Conservation (phyloP, 2,888 invertebrate species). For the Geotrupes spiniger region DNA sequence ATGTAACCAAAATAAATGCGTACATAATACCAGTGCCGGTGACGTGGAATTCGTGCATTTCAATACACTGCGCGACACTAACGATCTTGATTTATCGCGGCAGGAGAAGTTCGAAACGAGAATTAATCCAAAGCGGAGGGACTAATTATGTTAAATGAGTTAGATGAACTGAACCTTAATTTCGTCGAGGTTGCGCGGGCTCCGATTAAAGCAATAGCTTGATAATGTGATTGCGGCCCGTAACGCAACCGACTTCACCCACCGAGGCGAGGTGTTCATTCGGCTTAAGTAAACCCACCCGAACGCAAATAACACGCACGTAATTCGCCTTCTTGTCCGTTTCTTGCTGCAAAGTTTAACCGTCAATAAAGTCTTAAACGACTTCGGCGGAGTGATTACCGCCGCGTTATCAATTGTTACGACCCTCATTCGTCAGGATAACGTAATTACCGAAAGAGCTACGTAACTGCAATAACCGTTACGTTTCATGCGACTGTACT, state of each 20-base stretch:
- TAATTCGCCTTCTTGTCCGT: slow-evolving; percentile 2
- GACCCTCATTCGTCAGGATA: too few species aligned
- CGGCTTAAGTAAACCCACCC: slow-evolving; percentile 28
- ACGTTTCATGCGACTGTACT: too few species aligned
- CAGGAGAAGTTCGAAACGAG: slow-evolving; percentile 27
- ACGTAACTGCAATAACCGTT: too few species aligned
- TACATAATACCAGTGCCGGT: too few species aligned
- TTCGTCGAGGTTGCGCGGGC: slow-evolving; percentile 37
- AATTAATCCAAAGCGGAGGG: slow-evolving; percentile 35
- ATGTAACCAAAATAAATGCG: too few species aligned
- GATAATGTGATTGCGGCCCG: slow-evolving; percentile 43
- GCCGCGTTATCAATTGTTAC: too few species aligned
- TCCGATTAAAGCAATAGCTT: slow-evolving; percentile 41
- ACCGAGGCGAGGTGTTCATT: slow-evolving; percentile 27
- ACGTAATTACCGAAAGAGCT: too few species aligned
- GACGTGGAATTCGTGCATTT: too few species aligned
- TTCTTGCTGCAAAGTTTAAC: too few species aligned
- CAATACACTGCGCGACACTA: too few species aligned
- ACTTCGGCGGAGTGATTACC: not conserved
- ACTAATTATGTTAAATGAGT: slow-evolving; percentile 42
- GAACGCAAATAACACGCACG: slow-evolving; percentile 29
- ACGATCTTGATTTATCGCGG: slow-evolving; percentile 5
- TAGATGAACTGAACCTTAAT: slow-evolving; percentile 38
- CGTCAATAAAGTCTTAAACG: not conserved
- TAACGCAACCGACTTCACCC: slow-evolving; percentile 24